Base-by-base conservation (phyloP, 2,113 vertebrate genomes). In the Crotalus tigris region DNA sequence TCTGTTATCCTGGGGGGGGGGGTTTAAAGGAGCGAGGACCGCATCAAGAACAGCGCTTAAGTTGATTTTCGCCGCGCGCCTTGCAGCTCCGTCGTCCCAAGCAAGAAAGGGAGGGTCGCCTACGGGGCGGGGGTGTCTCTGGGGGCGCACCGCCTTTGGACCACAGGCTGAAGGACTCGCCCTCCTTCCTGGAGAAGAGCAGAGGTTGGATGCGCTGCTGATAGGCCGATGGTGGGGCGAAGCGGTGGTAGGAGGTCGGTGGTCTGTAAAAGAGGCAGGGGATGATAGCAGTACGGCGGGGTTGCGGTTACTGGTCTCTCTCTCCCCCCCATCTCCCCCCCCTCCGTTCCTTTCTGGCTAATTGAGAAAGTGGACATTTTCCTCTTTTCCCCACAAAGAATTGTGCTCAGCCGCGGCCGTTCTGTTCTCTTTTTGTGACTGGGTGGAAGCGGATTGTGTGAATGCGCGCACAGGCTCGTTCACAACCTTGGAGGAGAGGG, bases 201-300 rank as follows among this genome's bases (percentile, higher is more conserved):
- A 23, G 54, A 51, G 9, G 15, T 29, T 26, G 33, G 24, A 4
- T 0, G 75, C 53, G 15, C 39, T 4, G 61, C 13, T 75, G 61
- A 64, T n/a, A 39, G 26, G 13, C 10, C 49, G 7, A 46, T 26
- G 29, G 61, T 10, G 7, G 23, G 13, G n/a, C 11, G 1, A 23
- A 23, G n/a, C 3, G 23, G 44, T 1, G 15, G 46, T 46, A 15
- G 26, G 39, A 4, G 23, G 81, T 3, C 10, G 13, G 15, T 2
- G 5, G 53, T 1, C 44, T 49, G 6, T 15, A 26, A 6, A 29
- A n/a, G 29, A 64, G 26, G 19, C 49, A 6, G n/a, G 6, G 1
- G 9, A 21, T 9, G 5, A 6, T 4, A 3, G 6, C 3, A 2
- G n/a, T 10, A n/a, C 15, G 6, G 1, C 4, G 11, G 61, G 29